These are phyloP conservation scores for Eueremaeus valkanovi DNA, from an alignment of 2,888 invertebrate species.

Conservation along the genomic window DNA sequence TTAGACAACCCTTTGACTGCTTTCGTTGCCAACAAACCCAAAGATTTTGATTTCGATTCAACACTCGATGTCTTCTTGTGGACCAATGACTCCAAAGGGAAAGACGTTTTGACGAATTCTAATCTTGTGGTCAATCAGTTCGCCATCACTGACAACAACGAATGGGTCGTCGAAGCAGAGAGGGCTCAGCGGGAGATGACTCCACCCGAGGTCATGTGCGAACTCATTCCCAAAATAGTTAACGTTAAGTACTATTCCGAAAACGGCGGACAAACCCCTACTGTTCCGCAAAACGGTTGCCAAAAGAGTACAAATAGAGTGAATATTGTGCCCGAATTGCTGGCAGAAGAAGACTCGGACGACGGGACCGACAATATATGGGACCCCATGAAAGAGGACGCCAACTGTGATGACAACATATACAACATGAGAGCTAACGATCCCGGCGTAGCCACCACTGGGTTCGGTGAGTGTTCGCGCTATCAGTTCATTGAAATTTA, in stretches of 20 bases:
- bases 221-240: background rate
- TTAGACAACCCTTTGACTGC: background rate
- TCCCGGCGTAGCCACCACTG: background rate
- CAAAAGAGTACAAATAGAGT: background rate
- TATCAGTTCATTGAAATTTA: background rate
- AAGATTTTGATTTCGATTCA: background rate
- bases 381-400: conserved; percentile 2
- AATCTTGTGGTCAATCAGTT: background rate
- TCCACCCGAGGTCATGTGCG: background rate
- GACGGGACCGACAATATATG: background rate
- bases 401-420: background rate
- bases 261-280: background rate
- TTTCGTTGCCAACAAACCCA: background rate
- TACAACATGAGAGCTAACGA: background rate
- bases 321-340: background rate
- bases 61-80: background rate
- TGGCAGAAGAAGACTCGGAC: background rate
- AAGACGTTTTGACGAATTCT: conserved; percentile 2
- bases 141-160: background rate
- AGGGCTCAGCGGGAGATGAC: background rate
- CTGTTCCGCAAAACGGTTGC: background rate
- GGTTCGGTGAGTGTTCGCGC: background rate
- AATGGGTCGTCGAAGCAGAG: background rate
- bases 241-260: background rate
- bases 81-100: background rate